Evolutionary conservation across 2,113 vertebrate genomes (phyloP).

Genomic region (Gobio gobio): DNA sequence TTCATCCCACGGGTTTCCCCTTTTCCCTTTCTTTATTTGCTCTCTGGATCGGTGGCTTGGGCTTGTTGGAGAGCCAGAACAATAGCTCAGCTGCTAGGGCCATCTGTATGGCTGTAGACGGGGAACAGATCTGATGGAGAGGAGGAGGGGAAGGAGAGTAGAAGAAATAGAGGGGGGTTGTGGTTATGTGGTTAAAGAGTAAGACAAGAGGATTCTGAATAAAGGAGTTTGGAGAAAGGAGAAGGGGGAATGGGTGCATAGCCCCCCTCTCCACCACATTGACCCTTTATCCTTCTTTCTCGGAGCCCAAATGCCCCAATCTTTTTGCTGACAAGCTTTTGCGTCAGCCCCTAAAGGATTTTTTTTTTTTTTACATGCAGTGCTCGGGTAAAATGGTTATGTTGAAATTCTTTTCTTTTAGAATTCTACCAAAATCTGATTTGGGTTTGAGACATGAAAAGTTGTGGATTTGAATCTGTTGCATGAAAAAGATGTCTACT

Average conservation of each 20-base stretch:
- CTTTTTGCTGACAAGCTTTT: conserved; percentile 10
- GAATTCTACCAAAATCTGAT: not conserved
- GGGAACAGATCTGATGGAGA: conserved; percentile 50
- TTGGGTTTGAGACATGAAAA: not conserved
- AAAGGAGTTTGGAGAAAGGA: conserved; percentile 38
- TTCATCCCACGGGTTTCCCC: not conserved
- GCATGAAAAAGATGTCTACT: not conserved
- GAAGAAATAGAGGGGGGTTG: conserved; percentile 12
- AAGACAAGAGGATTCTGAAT: conserved; percentile 48
- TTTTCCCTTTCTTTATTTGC: not conserved
- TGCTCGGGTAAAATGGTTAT: not conserved
- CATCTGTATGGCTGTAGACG: conserved; percentile 59
- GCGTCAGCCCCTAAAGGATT: not conserved
- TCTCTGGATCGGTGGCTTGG: conserved; percentile 30
- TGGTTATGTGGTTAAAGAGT: conserved; percentile 21
- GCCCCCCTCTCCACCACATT: not conserved
- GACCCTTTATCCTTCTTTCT: conserved; percentile 9
- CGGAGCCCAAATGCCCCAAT: not conserved
- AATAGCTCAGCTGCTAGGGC: conserved; percentile 53
- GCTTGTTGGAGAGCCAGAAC: conserved; percentile 49
- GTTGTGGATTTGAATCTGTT: not conserved
- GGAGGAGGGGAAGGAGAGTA: conserved; percentile 41
- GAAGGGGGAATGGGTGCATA: conserved; percentile 24
- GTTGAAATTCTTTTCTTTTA: not conserved
- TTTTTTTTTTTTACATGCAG: not conserved